phyloP scores from a whole-genome alignment of 92 coral and sea anemone species.

The Anthopleura xanthogrammica region DNA sequence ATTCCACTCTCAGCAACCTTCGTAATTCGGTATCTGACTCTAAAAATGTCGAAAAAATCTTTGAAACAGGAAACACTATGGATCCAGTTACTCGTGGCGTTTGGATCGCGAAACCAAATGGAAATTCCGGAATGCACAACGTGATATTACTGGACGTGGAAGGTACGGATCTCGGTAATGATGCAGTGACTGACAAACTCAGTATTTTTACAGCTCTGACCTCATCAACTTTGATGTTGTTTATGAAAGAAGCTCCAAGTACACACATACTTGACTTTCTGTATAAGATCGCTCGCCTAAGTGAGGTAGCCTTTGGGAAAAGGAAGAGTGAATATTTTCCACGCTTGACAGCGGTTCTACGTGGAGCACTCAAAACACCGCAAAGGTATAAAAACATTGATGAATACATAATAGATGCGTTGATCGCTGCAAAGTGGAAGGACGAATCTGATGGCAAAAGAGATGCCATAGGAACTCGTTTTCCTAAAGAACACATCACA shows the following conservation, averaged over 20 bases:
- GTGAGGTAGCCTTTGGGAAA: constrained; percentile 28
- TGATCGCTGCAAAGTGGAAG: constrained; percentile 8
- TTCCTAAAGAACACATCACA: constrained; percentile 13
- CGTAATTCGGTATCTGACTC: background rate
- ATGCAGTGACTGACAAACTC: constrained; percentile 22
- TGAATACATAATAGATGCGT: constrained; percentile 16
- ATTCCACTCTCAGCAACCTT: constrained; percentile 9
- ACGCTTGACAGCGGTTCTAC: background rate
- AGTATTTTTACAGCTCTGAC: constrained; percentile 51
- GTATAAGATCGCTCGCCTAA: constrained; percentile 35
- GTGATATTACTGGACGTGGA: constrained; percentile 54
- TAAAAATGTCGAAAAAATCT: background rate
- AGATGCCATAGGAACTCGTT: constrained; percentile 25
- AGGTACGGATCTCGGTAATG: constrained; percentile 45
- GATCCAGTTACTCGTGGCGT: constrained; percentile 49
- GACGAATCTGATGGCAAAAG: constrained; percentile 6
- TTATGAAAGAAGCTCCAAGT: constrained; percentile 20
- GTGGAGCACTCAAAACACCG: background rate
- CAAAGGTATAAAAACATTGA: background rate
- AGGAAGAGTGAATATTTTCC: constrained; percentile 6
- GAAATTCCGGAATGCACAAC: constrained; percentile 6
- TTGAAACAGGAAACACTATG: constrained; percentile 42
- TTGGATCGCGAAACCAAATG: constrained; percentile 42
- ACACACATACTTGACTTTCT: constrained; percentile 39
- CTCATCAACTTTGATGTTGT: constrained; percentile 44